Conservation (phyloP, 2,797 vertebrate species). For the Neostethus bicornis region DNA sequence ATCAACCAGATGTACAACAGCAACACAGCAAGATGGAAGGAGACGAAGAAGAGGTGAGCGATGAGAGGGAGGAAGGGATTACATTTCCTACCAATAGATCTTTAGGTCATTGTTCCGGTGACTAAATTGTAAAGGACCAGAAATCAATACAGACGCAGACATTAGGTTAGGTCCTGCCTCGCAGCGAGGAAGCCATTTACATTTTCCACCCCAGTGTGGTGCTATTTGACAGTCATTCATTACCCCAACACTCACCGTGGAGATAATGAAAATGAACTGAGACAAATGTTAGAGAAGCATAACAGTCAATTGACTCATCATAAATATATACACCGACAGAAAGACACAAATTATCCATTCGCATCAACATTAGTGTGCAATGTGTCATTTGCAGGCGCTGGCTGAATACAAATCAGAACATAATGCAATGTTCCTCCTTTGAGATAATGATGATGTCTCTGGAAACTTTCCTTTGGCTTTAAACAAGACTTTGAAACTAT, state of each 20-base stretch:
- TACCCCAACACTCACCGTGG: slow-evolving; percentile 52
- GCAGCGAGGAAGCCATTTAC: slow-evolving; percentile 58
- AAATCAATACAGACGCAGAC: slow-evolving; percentile 74
- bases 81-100: slow-evolving; percentile 66
- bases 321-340: slow-evolving; percentile 17
- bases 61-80: slow-evolving; percentile 56
- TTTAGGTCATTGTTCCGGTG: slow-evolving; percentile 72
- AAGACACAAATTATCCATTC: slow-evolving; percentile 51
- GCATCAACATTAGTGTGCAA: slow-evolving; percentile 63
- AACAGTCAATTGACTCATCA: slow-evolving; percentile 65
- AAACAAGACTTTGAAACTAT: slow-evolving; percentile 9
- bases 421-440: slow-evolving; percentile 36
- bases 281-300: slow-evolving; percentile 44
- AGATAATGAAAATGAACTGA: slow-evolving; percentile 56
- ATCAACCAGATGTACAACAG: slow-evolving; percentile 54
- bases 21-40: slow-evolving; percentile 20
- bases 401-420: slow-evolving; percentile 62
- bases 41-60: slow-evolving; percentile 29
- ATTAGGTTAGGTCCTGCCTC: slow-evolving; percentile 54
- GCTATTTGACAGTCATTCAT: slow-evolving; percentile 60
- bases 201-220: slow-evolving; percentile 32
- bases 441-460: slow-evolving; percentile 12
- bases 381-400: slow-evolving; percentile 59
- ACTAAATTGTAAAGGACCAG: slow-evolving; percentile 73
- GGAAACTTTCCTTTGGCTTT: slow-evolving; percentile 17